Evolutionary conservation across 1,140 invertebrate species (phyloP).

Genomic region (Dryas iulia): DNA sequence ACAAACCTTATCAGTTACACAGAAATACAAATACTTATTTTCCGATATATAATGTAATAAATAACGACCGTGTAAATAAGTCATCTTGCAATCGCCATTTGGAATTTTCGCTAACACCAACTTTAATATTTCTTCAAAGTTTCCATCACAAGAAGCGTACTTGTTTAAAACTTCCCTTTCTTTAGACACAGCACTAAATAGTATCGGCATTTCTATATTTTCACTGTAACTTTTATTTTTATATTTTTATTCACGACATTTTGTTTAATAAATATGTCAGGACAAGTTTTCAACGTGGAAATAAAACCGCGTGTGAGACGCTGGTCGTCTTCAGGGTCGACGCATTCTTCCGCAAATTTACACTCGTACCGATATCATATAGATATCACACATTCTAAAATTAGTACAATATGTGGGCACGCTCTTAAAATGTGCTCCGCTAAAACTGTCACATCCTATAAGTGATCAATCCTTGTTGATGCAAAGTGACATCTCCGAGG

Average conservation of each 20-base stretch:
- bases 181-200: constrained; percentile 91
- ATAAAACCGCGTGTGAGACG: constrained; percentile 27
- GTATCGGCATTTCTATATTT: constrained; percentile 85
- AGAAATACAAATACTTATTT: constrained; percentile 91
- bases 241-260: constrained; percentile 1
- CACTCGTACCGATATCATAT: constrained; percentile 36
- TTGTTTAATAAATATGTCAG: neutral
- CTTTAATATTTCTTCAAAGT: constrained; percentile 94
- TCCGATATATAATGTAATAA: constrained; percentile 94
- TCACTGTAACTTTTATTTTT: neutral
- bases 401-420: constrained; percentile 48
- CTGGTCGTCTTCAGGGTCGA: constrained; percentile 16
- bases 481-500: constrained; percentile 10
- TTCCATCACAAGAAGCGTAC: constrained; percentile 93
- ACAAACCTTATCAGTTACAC: constrained; percentile 96
- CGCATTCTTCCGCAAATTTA: constrained; percentile 50
- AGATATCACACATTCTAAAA: constrained; percentile 54
- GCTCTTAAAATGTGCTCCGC: constrained; percentile 33
- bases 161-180: constrained; percentile 89
- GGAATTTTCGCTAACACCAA: constrained; percentile 91
- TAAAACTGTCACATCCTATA: constrained; percentile 42
- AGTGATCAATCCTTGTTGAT: constrained; percentile 34
- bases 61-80: constrained; percentile 93
- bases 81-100: constrained; percentile 89
- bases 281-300: constrained; percentile 11